Base-by-base conservation (phyloP, 2,888 invertebrate species). In the Sesia apiformis region DNA sequence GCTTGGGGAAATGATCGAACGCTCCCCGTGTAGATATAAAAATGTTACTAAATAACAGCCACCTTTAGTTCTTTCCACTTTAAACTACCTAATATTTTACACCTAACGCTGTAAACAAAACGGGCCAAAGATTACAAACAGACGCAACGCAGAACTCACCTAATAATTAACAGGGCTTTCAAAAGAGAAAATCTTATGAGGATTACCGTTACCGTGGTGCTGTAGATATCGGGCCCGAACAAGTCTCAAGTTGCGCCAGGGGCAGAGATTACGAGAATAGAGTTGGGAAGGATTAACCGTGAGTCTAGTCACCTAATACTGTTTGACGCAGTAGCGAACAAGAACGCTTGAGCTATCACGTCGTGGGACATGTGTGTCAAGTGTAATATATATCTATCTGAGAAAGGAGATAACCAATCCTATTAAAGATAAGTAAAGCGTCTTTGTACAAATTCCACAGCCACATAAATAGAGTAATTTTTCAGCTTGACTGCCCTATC, bases 231-330 rank as follows among this genome's bases (percentile, higher is more conserved):
- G 66, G 70, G 50, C 64, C 68, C 68, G 65, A 70, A 73, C 70
- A 73, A 74, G 69, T 67, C 68, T 63, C 65, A 62, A 65, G 70
- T 76, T 68, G 64, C 66, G 60, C 57, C 65, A 64, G 69, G 67
- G 70, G 68, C 68, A 68, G 64, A 76, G 81, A 78, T 81, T 81
- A 81, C 67, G 63, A 56, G 67, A 71, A 74, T 72, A 77, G 75
- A 77, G 72, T 78, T 73, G 66, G 68, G 64, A 59, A 65, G 74
- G 76, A 75, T 81, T 78, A 80, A 65, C 63, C 56, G 63, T 57
- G 54, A 58, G 60, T 67, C 64, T 68, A 67, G 66, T 60, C 58
- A 55, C 53, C 58, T 58, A 54, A 58, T 62, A 57, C 50, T 50
- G 39, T 50, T 38, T 50, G 50, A 38, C 42, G 3, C 3, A 50